Conservation (phyloP, 2,888 invertebrate species). For the Pristionchus fissidentatus region DNA sequence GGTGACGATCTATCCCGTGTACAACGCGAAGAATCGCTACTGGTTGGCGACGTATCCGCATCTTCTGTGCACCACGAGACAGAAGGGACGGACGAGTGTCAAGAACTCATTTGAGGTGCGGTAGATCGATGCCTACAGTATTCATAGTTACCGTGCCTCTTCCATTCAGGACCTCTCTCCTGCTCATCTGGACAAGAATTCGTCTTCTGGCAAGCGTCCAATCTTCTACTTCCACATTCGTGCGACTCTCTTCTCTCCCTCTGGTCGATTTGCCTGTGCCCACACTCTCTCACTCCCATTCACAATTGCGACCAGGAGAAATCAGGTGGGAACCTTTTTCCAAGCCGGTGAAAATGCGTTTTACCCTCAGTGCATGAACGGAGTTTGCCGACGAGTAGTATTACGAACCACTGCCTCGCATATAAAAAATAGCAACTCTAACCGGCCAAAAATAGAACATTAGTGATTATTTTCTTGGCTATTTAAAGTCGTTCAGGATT, state of each 20-base stretch:
- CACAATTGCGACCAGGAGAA: constrained; percentile 73
- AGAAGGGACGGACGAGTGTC: constrained; percentile 69
- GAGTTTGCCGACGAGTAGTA: too few species aligned
- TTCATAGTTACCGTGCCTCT: not conserved
- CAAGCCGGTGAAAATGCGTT: too few species aligned
- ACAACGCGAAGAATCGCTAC: constrained; percentile 67
- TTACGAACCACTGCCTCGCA: too few species aligned
- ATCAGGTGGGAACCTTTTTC: constrained; percentile 57
- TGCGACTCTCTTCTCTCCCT: constrained; percentile 71
- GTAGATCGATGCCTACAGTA: not conserved
- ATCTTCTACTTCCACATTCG: constrained; percentile 74
- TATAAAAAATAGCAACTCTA: too few species aligned
- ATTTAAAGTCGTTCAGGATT: constrained; percentile 64
- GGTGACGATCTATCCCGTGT: constrained; percentile 70
- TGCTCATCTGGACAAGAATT: constrained; percentile 54
- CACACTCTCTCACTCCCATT: constrained; percentile 74
- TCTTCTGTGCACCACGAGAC: constrained; percentile 72
- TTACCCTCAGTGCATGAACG: not conserved
- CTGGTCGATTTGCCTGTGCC: constrained; percentile 70
- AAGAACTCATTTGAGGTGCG: constrained; percentile 60
- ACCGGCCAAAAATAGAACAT: too few species aligned
- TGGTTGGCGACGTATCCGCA: constrained; percentile 75
- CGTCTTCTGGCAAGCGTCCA: constrained; percentile 69
- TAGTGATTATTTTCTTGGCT: too few species aligned
- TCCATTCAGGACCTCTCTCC: constrained; percentile 65